Percentiles rank a stretch among this genome's conserved stretches.
phyloP scores from a whole-genome alignment of 2,113 vertebrate genomes.

The human region DNA sequence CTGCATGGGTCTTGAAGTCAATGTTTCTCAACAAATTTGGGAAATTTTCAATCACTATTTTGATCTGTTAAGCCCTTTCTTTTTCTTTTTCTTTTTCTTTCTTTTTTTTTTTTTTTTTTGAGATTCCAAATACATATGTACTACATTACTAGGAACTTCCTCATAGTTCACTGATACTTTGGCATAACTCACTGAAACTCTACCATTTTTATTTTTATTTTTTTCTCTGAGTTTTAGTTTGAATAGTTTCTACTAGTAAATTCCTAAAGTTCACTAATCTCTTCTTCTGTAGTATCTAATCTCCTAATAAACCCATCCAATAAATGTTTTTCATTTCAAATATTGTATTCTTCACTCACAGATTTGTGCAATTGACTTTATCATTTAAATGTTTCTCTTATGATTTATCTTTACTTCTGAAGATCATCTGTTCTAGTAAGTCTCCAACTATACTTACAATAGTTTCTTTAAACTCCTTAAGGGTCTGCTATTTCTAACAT shows the following conservation, averaged over 20 bases:
- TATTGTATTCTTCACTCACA: background rate
- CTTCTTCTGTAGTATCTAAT: background rate
- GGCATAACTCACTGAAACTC: background rate
- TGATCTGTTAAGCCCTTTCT: background rate
- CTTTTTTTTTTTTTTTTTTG: background rate
- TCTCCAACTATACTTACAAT: background rate
- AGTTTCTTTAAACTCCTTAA: background rate
- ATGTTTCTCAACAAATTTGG: background rate
- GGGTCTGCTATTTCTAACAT: background rate
- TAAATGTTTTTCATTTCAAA: background rate
- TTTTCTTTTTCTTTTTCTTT: background rate
- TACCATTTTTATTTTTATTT: background rate
- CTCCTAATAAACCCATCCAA: background rate
- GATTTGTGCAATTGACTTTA: background rate
- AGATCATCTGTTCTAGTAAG: background rate
- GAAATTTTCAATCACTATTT: background rate
- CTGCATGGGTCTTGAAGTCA: background rate
- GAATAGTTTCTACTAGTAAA: background rate
- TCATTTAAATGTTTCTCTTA: background rate
- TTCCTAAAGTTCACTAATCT: background rate
- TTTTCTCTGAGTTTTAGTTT: background rate
- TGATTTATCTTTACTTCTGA: background rate
- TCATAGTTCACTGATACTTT: background rate
- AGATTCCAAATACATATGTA: background rate
- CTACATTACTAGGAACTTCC: background rate